Evolutionary conservation across 2,113 vertebrate genomes (phyloP), one percentile per base, ranked within the genome.

Genomic region (Tetrax tetrax): DNA sequence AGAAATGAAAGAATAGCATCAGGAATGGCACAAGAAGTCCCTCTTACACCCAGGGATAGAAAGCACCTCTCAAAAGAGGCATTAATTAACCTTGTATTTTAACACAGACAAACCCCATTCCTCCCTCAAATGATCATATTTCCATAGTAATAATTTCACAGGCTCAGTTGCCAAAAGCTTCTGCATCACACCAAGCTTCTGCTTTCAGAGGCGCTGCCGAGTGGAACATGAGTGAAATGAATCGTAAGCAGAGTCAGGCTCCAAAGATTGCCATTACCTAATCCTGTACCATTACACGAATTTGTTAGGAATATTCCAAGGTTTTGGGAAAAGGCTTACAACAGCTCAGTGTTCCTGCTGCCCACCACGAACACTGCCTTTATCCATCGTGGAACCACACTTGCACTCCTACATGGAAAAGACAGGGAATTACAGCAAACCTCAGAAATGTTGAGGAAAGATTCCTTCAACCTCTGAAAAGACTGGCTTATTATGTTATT

Each of bases 61-160:
- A 96, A 97, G 89, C 3, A 3, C 91, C 91, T 97, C 96, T 97
- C 96, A 83, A 64, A 56, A 85, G n/a, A n/a, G n/a, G n/a, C n/a
- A n/a, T n/a, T n/a, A n/a, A n/a, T 92, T 85, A 85, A 89, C 74
- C 57, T 88, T 91, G 23, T 70, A 12, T 68, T 89, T 93, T 88
- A 93, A 68, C 87, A 51, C 60, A 80, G 47, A 93, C 71, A 61
- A 85, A 79, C 81, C 72, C 20, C 33, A 12, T 33, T 81, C 57
- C 69, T 94, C 75, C 70, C 61, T 48, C 82, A 25, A 33, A 81
- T 60, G 83, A 93, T 93, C 45, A 24, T 83, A 85, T 95, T 97
- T 97, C 96, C 93, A 91, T 51, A 94, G 83, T 33, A 94, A 93
- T 94, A 8, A 3, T 90, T 95, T 97, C 94, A 90, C 87, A 85